Conservation (phyloP, 2,113 vertebrate species). For the Nipponia nippon region DNA sequence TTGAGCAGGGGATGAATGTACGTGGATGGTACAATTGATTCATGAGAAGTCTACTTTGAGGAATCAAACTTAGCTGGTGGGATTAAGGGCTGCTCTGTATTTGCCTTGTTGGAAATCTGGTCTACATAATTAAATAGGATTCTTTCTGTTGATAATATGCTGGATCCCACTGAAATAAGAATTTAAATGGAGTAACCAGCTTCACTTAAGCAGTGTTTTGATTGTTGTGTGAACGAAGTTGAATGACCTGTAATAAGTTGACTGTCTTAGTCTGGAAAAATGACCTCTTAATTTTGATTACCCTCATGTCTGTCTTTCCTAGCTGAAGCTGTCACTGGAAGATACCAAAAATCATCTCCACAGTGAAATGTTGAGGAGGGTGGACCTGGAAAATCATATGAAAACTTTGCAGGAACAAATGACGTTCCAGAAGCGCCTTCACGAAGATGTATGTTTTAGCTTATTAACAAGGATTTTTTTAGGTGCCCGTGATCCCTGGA, state of each 20-base stretch:
- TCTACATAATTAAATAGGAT: not conserved
- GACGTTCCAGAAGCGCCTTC: conserved; percentile 76
- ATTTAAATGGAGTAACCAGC: not conserved
- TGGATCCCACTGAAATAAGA: not conserved
- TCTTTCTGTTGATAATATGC: not conserved
- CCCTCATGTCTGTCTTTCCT: not conserved
- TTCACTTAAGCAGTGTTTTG: not conserved
- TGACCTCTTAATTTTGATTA: not conserved
- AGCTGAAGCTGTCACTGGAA: conserved; percentile 53
- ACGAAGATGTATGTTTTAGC: conserved; percentile 73
- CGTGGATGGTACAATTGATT: not conserved
- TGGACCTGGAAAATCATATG: conserved; percentile 79
- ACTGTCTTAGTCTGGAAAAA: not conserved
- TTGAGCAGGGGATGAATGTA: not conserved
- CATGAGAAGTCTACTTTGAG: not conserved
- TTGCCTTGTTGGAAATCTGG: not conserved
- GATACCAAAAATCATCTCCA: conserved; percentile 76
- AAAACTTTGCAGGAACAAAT: conserved; percentile 81
- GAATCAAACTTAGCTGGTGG: not conserved
- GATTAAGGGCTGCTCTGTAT: not conserved
- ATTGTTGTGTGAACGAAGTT: not conserved
- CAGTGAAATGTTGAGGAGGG: conserved; percentile 75
- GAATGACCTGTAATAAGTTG: not conserved
- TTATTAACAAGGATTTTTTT: not conserved
- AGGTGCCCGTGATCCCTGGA: not conserved